Base-by-base conservation (phyloP, 2,888 invertebrate genomes). In the Ennomos fuscantarius region DNA sequence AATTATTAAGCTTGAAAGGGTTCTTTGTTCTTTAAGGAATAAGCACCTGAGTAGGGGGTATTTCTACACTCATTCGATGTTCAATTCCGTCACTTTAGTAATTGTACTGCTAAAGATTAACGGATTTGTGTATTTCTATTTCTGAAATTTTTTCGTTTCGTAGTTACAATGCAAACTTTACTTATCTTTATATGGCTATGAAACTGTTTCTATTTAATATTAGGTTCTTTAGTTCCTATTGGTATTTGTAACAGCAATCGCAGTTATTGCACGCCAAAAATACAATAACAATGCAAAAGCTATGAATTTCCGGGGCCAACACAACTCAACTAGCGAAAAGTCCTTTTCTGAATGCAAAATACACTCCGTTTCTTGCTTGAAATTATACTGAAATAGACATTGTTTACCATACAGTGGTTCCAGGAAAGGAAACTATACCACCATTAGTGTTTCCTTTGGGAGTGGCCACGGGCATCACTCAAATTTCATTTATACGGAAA, bases 1-100 rank as follows among this genome's bases (percentile, higher is more conserved):
- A 84, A 87, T 87, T 87, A 85, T 83, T 84, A 86, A 86, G 86
- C 71, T 76, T 72, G 68, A 72, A 68, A 68, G 78, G 75, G 50
- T 73, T 78, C 85, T 84, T 86, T 87, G 86, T 86, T 82, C 80
- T 78, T 73, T 61, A 65, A 69, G 67, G 63, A 68, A 63, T 43
- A 55, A 55, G 59, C 50, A 35, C 34, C 60, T 65, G 58, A 60
- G 44, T 50, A 48, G 49, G 48, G 44, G 24, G 3, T 6, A 6
- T 24, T 1, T 24, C 24, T 24, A 6, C 6, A 6, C 56, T 58
- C 45, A 56, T 62, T 57, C 48, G 65, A 62, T 54, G 41, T 2
- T 44, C 13, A 24, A 34, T 8, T 50, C 43, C 49, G 46, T 47
- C 37, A 39, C 36, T 45, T 46, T 32, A 8, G 36, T 46, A 36